Evolutionary conservation across 2,888 invertebrate species (phyloP), one percentile per base, ranked within the genome.

Genomic region (Eulithis prunata): DNA sequence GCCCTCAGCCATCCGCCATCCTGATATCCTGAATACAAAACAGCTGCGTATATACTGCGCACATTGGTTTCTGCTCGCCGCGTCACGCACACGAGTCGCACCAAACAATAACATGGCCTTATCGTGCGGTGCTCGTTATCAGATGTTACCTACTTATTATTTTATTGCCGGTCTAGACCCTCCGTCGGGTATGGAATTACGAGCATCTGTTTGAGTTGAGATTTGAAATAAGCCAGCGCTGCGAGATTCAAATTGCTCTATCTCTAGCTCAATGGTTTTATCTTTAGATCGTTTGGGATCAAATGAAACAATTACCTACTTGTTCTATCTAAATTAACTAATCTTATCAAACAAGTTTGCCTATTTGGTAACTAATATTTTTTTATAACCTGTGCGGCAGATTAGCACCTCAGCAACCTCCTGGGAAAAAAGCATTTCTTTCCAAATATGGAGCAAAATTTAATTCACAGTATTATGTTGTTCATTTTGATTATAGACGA

Each of bases 91-190:
- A 49, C 57, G 46, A 13, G 13, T 53, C 46, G 64, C 68, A 63
- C 61, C 66, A 70, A 76, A 76, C 72, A 76, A 76, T 71, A 76
- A 75, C 71, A 75, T 47, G 47, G 51, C 60, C 69, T 68, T 73
- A 76, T 76, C 75, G 68, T 56, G 51, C 58, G 52, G 14, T 55
- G 59, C 13, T 65, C 51, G 62, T 70, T 73, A 73, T 69, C 69
- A 57, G 41, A 38, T 51, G 56, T 54, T 66, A 69, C 60, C 56
- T 62, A 63, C 55, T 60, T 64, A 60, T 61, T 57, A 64, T 69
- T 62, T 68, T 64, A 58, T 60, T 64, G 57, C 57, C 55, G 68
- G 68, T 66, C 64, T 71, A 68, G 68, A 69, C 71, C 53, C 21
- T 66, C 66, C 70, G 64, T 54, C 70, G 58, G 51, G 36, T 51